Evolutionary conservation across 2,113 vertebrate genomes (phyloP).

Genomic region (Pantherophis guttatus): DNA sequence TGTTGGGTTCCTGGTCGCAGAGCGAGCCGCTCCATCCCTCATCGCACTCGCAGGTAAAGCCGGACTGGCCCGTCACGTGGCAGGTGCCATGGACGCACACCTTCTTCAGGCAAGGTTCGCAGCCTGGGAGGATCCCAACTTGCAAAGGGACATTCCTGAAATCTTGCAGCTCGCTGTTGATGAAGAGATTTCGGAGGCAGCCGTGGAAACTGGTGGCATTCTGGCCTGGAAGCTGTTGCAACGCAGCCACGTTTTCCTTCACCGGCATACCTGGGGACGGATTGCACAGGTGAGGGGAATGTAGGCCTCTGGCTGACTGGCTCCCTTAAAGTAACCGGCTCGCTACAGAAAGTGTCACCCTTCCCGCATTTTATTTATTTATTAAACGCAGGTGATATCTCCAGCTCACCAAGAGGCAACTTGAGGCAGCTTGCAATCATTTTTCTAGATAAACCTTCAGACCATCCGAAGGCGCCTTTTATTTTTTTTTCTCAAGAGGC

Average conservation of each 20-base stretch:
- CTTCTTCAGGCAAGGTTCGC: slow-evolving; percentile 89
- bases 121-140: slow-evolving; percentile 89
- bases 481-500: too few species aligned
- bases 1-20: slow-evolving; percentile 89
- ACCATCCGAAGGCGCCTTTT: too few species aligned
- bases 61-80: slow-evolving; percentile 81
- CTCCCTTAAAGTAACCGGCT: neutral
- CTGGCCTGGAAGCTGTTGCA: slow-evolving; percentile 83
- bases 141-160: slow-evolving; percentile 85
- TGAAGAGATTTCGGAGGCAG: slow-evolving; percentile 90
- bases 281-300: neutral
- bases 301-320: neutral
- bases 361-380: neutral
- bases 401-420: too few species aligned
- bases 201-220: slow-evolving; percentile 94
- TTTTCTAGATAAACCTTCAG: neutral
- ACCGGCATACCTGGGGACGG: slow-evolving; percentile 84
- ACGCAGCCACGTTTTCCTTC: slow-evolving; percentile 78
- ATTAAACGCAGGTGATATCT: too few species aligned
- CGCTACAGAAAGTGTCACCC: neutral
- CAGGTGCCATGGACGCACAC: slow-evolving; percentile 89
- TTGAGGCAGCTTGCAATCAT: neutral
- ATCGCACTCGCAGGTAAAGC: slow-evolving; percentile 91
- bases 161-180: slow-evolving; percentile 93
- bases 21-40: slow-evolving; percentile 88